Conservation (phyloP, 2,888 invertebrate genomes). For the Amblyjoppa fuscipennis region DNA sequence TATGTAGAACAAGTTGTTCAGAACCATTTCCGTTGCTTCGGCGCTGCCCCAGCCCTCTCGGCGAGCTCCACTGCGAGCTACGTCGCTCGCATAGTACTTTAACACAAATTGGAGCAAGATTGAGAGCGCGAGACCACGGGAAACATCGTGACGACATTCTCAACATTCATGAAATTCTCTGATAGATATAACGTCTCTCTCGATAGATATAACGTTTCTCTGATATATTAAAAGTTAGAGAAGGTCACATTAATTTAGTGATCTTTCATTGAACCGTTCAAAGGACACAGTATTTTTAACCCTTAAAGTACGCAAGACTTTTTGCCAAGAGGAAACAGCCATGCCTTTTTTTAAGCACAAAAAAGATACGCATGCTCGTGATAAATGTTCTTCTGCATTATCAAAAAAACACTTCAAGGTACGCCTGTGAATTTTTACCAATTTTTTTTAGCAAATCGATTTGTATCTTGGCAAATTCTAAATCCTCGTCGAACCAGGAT, state of each 20-base stretch:
- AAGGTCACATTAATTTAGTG: background rate
- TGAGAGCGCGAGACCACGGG: background rate
- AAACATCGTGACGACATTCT: background rate
- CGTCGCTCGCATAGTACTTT: conserved; percentile 87
- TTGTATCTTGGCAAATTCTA: no score
- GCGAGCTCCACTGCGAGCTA: conserved; percentile 89
- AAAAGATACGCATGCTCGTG: no score
- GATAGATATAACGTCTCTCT: background rate
- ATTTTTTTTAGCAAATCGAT: no score
- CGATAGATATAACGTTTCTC: no score
- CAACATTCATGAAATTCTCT: background rate
- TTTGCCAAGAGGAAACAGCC: no score
- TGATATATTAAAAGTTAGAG: background rate
- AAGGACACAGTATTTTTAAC: background rate
- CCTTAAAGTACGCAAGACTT: no score
- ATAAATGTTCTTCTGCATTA: no score
- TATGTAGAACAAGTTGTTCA: conserved; percentile 99
- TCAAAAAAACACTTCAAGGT: no score
- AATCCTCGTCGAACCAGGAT: no score
- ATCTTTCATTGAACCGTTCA: background rate
- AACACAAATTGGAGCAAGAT: conserved; percentile 65
- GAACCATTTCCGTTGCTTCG: conserved; percentile 99
- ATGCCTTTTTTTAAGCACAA: no score
- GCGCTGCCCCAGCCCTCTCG: conserved; percentile 99
- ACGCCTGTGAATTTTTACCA: no score